Percentiles rank a stretch among this genome's conserved stretches.
Evolutionary conservation across 2,888 invertebrate genomes (phyloP).

Genomic region (Cheilosia pagana): DNA sequence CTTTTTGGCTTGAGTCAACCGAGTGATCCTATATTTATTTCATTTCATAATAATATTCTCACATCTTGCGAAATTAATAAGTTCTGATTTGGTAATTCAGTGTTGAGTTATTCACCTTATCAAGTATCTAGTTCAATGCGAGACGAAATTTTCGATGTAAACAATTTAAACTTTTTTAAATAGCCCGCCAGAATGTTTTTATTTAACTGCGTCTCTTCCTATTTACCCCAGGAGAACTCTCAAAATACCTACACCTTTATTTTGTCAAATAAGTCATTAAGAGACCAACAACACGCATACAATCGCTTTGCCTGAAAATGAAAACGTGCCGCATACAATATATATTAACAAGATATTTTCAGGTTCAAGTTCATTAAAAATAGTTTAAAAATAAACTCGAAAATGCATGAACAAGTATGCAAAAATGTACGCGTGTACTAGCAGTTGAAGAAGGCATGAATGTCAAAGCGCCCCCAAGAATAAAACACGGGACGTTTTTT

Average conservation of each 20-base stretch:
- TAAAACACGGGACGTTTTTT: background rate
- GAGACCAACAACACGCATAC: background rate
- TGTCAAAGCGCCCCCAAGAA: slow-evolving; percentile 26
- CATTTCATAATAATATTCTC: background rate
- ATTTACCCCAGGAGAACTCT: background rate
- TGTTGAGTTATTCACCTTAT: background rate
- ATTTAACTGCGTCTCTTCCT: background rate
- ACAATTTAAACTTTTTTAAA: background rate
- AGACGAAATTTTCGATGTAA: background rate
- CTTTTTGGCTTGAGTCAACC: background rate
- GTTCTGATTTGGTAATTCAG: background rate
- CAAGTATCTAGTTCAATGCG: background rate
- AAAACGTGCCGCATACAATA: background rate
- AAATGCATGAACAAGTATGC: background rate
- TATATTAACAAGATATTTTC: background rate
- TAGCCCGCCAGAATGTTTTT: background rate
- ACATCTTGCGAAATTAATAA: background rate
- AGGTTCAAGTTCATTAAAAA: slow-evolving; percentile 23
- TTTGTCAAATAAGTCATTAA: background rate
- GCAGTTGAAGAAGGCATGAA: background rate
- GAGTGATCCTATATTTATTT: background rate
- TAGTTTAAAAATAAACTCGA: slow-evolving; percentile 1
- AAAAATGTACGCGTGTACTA: slow-evolving; percentile 3
- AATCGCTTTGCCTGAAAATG: background rate
- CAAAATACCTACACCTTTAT: background rate